phyloP scores from a whole-genome alignment of 2,888 invertebrate species.

The Electrophaes corylata region DNA sequence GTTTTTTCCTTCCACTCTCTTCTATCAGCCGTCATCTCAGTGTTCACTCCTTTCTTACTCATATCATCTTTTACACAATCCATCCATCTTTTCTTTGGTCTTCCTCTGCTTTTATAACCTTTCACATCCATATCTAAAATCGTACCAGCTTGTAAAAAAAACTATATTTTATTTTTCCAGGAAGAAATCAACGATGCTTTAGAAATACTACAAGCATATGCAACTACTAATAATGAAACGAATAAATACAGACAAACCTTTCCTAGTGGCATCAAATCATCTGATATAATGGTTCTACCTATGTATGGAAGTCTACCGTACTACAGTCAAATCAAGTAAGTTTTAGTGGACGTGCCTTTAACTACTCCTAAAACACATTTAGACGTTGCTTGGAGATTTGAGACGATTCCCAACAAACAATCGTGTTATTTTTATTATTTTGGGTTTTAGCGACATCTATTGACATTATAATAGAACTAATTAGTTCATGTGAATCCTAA shows the following conservation, averaged over 20 bases:
- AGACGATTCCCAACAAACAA: too few species aligned
- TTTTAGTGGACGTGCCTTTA: not conserved
- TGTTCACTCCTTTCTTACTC: too few species aligned
- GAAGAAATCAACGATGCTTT: constrained; percentile 95
- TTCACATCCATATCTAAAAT: not conserved
- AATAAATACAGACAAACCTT: constrained; percentile 73
- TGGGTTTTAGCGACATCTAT: too few species aligned
- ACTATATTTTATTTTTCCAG: constrained; percentile 56
- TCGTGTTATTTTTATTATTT: too few species aligned
- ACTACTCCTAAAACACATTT: not conserved
- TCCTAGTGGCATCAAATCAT: constrained; percentile 63
- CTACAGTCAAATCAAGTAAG: constrained; percentile 50
- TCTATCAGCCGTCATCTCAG: too few species aligned
- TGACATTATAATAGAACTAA: not conserved
- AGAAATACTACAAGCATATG: constrained; percentile 86
- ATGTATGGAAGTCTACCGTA: constrained; percentile 95
- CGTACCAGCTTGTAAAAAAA: too few species aligned
- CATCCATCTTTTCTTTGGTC: too few species aligned
- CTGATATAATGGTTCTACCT: constrained; percentile 88
- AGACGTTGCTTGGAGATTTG: not conserved
- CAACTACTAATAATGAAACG: constrained; percentile 71
- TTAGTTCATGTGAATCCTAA: not conserved
- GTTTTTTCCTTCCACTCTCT: too few species aligned
- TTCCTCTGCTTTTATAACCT: not conserved
- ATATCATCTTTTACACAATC: too few species aligned